phyloP scores from a whole-genome alignment of 2,888 invertebrate genomes.

The Anoncus sp. region DNA sequence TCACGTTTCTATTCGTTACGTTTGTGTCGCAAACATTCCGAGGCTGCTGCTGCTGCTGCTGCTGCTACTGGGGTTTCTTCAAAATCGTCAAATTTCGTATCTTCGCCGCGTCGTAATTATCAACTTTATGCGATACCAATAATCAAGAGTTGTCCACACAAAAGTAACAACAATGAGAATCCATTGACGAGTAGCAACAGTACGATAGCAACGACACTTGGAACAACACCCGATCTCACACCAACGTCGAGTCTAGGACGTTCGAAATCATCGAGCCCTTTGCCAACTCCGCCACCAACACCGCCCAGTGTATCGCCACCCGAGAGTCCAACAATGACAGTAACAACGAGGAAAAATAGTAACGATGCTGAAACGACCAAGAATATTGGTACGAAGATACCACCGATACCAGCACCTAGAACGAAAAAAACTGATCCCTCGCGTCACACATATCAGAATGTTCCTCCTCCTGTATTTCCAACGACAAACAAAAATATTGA shows the following conservation, averaged over 20 bases:
- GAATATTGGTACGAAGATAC: constrained; percentile 56
- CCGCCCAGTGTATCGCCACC: constrained; percentile 43
- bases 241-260: constrained; percentile 66
- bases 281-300: constrained; percentile 58
- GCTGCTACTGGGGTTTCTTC: constrained; percentile 42
- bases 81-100: constrained; percentile 25
- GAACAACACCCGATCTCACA: constrained; percentile 67
- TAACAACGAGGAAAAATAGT: not conserved
- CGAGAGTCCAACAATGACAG: constrained; percentile 11
- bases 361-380: constrained; percentile 2
- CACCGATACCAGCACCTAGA: constrained; percentile 78
- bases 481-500: constrained; percentile 68
- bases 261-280: constrained; percentile 53
- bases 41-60: constrained; percentile 65
- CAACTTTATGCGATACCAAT: constrained; percentile 81
- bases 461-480: constrained; percentile 84
- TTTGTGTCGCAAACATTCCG: constrained; percentile 76
- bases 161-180: constrained; percentile 68
- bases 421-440: constrained; percentile 76
- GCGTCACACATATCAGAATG: constrained; percentile 85
- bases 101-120: constrained; percentile 70
- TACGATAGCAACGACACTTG: constrained; percentile 72
- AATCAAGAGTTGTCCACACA: constrained; percentile 78
- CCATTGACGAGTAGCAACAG: constrained; percentile 65
- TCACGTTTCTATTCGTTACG: constrained; percentile 76